phyloP scores from a whole-genome alignment of 1,140 invertebrate genomes.

The Hestina assimilis region DNA sequence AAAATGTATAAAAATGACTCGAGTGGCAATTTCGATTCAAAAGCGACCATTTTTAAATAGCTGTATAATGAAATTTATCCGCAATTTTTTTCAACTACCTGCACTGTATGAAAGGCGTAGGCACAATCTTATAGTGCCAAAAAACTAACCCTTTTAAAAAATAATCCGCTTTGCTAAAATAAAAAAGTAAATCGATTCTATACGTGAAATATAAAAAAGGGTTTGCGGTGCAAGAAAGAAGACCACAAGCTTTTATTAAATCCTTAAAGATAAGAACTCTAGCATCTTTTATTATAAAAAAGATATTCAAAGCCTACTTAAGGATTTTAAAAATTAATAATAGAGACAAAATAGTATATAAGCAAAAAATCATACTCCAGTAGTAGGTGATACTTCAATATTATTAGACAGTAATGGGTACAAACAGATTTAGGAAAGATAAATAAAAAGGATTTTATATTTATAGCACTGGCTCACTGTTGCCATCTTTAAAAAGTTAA shows the following conservation, averaged over 20 bases:
- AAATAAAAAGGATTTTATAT: too few relatives aligned
- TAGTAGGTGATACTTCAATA: neutral
- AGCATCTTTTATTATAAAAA: conserved; percentile 36
- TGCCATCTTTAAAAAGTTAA: too few relatives aligned
- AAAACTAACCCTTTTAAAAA: conserved; percentile 65
- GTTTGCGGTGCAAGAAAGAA: conserved; percentile 40
- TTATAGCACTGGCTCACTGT: too few relatives aligned
- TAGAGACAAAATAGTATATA: too few relatives aligned
- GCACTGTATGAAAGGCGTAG: conserved; percentile 17
- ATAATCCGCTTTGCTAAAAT: conserved; percentile 67
- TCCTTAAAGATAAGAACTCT: conserved; percentile 41
- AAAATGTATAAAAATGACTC: neutral
- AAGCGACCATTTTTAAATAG: conserved; percentile 20
- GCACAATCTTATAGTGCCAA: conserved; percentile 15
- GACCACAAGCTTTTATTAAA: conserved; percentile 67
- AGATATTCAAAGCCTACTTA: conserved; percentile 25
- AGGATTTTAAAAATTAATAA: neutral
- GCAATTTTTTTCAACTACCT: conserved; percentile 18
- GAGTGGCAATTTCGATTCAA: neutral
- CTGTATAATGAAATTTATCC: conserved; percentile 1
- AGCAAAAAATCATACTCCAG: neutral
- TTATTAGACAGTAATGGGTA: neutral
- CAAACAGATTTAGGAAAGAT: too few relatives aligned
- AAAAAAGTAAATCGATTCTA: conserved; percentile 30
- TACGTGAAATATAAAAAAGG: conserved; percentile 35